Evolutionary conservation across 2,888 invertebrate species (phyloP), one percentile per base, ranked within the genome.

Genomic region (Crocallis elinguaria): DNA sequence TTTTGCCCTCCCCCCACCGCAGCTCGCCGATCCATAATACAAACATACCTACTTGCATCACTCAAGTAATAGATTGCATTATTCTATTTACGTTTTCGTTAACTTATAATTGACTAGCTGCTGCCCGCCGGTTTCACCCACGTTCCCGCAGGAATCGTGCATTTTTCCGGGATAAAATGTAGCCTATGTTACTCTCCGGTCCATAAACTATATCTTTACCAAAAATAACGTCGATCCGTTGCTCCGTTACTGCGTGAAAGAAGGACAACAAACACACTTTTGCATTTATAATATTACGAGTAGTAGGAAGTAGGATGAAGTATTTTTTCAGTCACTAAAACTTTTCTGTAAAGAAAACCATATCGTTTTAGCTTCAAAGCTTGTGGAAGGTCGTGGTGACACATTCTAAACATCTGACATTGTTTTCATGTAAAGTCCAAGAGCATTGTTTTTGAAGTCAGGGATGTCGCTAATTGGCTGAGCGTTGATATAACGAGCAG

Each of bases 401-500:
- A 39, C 27, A 30, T 45, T 30, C 9, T 41, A 8, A 23, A 21
- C 32, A 17, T 14, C 25, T 41, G 12, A 33, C 43, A 38, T 32
- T 46, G 36, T 37, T 46, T 52, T 46, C 35, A 12, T 35, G 39
- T 45, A 16, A 32, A 16, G 23, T 49, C 27, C 33, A 37, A 35
- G 19, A 46, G 29, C 45, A 42, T 60, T 54, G 36, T 51, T 49
- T 51, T 57, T 33, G 21, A 52, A 56, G 44, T 46, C 39, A 39
- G 42, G 54, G 56, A 48, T 61, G 54, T 49, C 25, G 17, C 43
- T 39, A 51, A 53, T 54, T 61, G 53, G 38, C 49, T 45, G 11
- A 45, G 52, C 39, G 49, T 37, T 17, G 30, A 49, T 19, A 51
- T 38, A 44, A 66, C 64, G 66, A 73, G 78, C 76, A 81, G 74